Evolutionary conservation across 1,140 invertebrate genomes (phyloP).

Genomic region (Ptiloglossa arizonensis): DNA sequence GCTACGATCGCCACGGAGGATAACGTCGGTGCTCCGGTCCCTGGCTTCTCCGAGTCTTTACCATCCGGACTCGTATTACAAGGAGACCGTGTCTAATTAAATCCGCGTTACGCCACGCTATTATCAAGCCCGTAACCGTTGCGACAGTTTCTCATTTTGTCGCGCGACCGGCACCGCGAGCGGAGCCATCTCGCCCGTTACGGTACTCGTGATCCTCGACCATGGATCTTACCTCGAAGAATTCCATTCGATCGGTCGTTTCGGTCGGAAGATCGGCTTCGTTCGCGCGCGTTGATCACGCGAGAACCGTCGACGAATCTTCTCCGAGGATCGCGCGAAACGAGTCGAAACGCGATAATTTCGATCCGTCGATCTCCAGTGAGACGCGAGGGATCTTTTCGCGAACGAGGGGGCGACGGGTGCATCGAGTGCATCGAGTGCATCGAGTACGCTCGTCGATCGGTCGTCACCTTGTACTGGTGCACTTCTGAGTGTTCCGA

Average conservation of each 20-base stretch:
- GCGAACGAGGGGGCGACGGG: background rate
- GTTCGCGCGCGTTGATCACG: background rate
- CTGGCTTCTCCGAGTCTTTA: background rate
- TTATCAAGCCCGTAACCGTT: slow-evolving; percentile 3
- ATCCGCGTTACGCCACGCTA: slow-evolving; percentile 9
- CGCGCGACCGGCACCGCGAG: background rate
- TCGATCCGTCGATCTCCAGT: no score
- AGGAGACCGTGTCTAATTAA: slow-evolving; percentile 38
- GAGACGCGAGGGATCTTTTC: slow-evolving; percentile 5
- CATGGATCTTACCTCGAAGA: background rate
- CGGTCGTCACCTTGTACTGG: slow-evolving; percentile 46
- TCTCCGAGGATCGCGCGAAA: no score
- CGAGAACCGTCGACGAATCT: no score
- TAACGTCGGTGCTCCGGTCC: background rate
- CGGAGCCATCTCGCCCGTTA: slow-evolving; percentile 8
- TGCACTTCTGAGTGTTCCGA: slow-evolving; percentile 65
- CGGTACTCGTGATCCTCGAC: no score
- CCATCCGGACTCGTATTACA: background rate
- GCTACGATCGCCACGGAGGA: background rate
- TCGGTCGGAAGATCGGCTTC: background rate
- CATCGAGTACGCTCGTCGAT: background rate
- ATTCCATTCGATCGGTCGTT: background rate
- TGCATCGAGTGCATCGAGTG: background rate
- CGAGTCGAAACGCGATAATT: no score
- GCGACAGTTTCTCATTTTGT: slow-evolving; percentile 9